Percentiles rank a stretch among this genome's conserved stretches.
Conservation (phyloP, 2,113 vertebrate genomes). For the Cryptomyrus ogoouensis region DNA sequence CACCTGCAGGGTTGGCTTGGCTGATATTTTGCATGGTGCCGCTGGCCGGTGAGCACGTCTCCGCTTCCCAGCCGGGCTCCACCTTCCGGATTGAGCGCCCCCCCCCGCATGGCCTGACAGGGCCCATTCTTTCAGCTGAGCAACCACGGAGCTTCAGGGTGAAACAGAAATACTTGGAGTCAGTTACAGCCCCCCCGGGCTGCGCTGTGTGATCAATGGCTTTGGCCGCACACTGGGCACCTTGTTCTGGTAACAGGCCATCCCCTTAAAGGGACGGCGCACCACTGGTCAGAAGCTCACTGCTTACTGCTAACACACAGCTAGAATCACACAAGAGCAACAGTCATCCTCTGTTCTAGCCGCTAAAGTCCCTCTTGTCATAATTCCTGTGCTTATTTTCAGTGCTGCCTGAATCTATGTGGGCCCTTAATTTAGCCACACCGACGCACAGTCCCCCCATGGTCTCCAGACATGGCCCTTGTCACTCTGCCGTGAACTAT, state of each 20-base stretch:
- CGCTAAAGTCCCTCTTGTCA: neutral
- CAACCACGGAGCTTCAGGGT: neutral
- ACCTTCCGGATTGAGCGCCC: neutral
- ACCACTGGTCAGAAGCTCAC: neutral
- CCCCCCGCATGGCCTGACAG: neutral
- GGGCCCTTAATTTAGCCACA: neutral
- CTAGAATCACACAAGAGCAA: neutral
- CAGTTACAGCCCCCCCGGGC: neutral
- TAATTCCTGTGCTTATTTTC: neutral
- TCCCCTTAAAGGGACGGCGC: neutral
- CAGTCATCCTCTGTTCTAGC: neutral
- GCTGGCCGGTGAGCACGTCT: neutral
- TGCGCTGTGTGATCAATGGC: neutral
- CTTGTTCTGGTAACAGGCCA: neutral
- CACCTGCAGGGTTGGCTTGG: neutral
- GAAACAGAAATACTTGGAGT: slow-evolving; percentile 6
- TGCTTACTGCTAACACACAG: neutral
- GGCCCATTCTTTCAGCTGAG: neutral
- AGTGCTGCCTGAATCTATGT: neutral
- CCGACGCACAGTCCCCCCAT: too few relatives aligned
- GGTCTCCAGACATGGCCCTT: neutral
- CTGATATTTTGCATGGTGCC: neutral
- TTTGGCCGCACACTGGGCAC: neutral
- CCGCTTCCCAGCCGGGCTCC: neutral
- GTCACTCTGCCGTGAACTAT: neutral